phyloP scores from a whole-genome alignment of 2,888 invertebrate genomes.

The Pocota personata region DNA sequence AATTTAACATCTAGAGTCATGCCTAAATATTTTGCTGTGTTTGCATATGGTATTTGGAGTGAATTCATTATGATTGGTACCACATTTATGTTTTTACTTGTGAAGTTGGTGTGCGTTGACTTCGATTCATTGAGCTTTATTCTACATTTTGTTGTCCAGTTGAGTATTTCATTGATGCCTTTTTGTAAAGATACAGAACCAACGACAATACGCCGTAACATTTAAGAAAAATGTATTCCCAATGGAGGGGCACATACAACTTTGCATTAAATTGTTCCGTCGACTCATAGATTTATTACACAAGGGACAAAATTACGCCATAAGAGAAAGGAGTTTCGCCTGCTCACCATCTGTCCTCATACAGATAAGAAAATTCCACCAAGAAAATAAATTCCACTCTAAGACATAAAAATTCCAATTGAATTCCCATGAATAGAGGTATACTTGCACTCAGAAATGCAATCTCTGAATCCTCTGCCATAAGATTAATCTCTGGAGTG shows the following conservation, averaged over 20 bases:
- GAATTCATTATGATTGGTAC: too few relatives aligned
- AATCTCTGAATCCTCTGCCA: conserved; percentile 13
- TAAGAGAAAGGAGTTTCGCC: background rate
- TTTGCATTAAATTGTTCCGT: background rate
- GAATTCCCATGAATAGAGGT: conserved; percentile 32
- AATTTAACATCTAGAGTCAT: too few relatives aligned
- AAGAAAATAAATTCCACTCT: conserved; percentile 30
- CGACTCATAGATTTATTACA: background rate
- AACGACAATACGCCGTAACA: too few relatives aligned
- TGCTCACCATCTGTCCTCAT: conserved; percentile 2
- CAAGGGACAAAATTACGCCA: background rate
- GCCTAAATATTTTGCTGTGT: too few relatives aligned
- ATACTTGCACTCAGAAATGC: conserved; percentile 14
- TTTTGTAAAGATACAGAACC: too few relatives aligned
- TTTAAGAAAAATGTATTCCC: background rate
- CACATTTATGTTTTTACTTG: too few relatives aligned
- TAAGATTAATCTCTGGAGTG: conserved; percentile 14
- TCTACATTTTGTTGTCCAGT: too few relatives aligned
- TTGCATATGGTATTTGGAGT: too few relatives aligned
- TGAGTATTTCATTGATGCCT: too few relatives aligned
- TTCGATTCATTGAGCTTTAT: too few relatives aligned
- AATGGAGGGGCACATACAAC: background rate
- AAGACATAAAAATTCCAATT: conserved; percentile 32
- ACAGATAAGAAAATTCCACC: conserved; percentile 29
- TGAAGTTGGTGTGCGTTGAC: too few relatives aligned